Conservation (phyloP, 1,140 invertebrate genomes). For the Drosophila aff. region DNA sequence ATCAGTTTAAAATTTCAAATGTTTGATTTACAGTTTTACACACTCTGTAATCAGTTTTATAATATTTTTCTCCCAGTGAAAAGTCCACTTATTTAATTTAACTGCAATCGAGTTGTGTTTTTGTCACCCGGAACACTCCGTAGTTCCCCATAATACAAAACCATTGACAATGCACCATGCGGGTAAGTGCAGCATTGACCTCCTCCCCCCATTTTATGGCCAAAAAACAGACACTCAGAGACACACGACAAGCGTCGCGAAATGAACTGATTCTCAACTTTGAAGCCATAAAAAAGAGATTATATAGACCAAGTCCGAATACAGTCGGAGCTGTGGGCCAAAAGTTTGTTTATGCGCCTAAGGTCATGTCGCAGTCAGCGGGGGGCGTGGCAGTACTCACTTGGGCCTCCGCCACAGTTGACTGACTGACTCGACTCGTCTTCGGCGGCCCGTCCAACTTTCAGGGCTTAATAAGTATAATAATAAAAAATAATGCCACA, state of each 20-base stretch:
- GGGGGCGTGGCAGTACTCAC: constrained; percentile 37
- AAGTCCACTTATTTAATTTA: not conserved
- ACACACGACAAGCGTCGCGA: constrained; percentile 4
- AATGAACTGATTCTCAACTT: constrained; percentile 45
- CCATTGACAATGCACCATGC: constrained; percentile 42
- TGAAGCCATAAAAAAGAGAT: constrained; percentile 52
- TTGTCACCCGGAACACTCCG: constrained; percentile 6
- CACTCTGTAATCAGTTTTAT: not conserved
- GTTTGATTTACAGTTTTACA: not conserved
- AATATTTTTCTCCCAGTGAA: not conserved
- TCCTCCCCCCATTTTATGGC: constrained; percentile 34
- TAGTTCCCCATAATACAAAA: not conserved
- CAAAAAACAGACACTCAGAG: constrained; percentile 24
- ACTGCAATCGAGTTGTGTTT: not conserved
- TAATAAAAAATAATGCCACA: constrained; percentile 68
- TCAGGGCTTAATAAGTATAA: constrained; percentile 60
- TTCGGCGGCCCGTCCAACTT: constrained; percentile 32
- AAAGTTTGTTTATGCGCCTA: constrained; percentile 78
- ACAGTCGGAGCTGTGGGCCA: constrained; percentile 10
- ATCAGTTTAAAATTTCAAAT: not conserved
- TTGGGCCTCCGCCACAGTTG: constrained; percentile 38
- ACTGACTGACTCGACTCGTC: constrained; percentile 29
- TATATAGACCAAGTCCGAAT: constrained; percentile 59
- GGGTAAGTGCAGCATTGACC: constrained; percentile 58
- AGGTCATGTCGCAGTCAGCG: constrained; percentile 63